Percentiles rank a stretch among this genome's conserved stretches.
phyloP scores from a whole-genome alignment of 2,888 invertebrate genomes.

The Catotricha subobsoleta region DNA sequence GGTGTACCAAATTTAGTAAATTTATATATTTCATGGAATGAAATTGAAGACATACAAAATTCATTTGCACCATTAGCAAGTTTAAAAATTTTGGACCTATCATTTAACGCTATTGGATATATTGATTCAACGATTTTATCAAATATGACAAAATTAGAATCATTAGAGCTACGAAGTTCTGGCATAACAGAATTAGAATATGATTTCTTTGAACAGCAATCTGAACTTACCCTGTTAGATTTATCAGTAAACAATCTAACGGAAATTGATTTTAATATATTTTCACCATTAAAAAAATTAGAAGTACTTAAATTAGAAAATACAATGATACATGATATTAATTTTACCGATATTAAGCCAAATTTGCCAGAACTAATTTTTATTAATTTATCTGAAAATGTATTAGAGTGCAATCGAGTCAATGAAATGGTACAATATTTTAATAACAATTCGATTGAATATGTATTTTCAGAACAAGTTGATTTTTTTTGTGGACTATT shows the following conservation, averaged over 20 bases:
- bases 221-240: background rate
- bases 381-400: background rate
- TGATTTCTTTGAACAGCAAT: background rate
- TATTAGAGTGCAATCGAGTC: background rate
- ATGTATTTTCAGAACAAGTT: background rate
- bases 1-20: background rate
- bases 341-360: background rate
- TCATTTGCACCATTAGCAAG: background rate
- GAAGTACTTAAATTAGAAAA: background rate
- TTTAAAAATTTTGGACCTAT: background rate
- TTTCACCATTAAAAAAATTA: background rate
- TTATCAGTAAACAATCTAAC: background rate
- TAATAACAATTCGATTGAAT: conserved; percentile 1
- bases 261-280: background rate
- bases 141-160: background rate
- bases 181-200: background rate
- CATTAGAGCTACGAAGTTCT: background rate
- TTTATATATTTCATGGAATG: conserved; percentile 1
- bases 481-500: background rate
- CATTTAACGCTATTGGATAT: background rate
- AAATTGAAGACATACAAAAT: background rate
- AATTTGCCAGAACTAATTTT: background rate
- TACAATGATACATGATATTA: background rate
- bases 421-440: background rate
- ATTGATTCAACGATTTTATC: background rate